phyloP scores from a whole-genome alignment of 2,797 vertebrate genomes.

The Pachyuromys duprasi region DNA sequence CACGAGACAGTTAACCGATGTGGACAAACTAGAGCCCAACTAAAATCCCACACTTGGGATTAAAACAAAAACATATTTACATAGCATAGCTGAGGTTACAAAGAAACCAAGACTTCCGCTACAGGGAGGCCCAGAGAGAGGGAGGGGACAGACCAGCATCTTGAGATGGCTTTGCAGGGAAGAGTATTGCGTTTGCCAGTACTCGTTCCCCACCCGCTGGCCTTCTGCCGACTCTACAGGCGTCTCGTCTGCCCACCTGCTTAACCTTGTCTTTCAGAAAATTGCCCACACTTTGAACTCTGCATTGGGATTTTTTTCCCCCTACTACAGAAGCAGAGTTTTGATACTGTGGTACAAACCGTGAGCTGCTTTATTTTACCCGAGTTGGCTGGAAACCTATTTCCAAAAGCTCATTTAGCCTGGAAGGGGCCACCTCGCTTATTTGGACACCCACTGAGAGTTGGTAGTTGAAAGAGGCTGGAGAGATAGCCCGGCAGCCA shows the following conservation, averaged over 20 bases:
- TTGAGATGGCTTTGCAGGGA: not conserved
- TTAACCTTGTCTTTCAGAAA: constrained; percentile 44
- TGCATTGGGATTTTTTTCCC: not conserved
- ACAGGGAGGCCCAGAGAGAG: not conserved
- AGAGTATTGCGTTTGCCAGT: not conserved
- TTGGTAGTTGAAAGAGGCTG: not conserved
- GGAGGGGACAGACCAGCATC: not conserved
- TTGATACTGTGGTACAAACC: not conserved
- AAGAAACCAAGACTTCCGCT: too few species aligned
- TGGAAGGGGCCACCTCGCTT: not conserved
- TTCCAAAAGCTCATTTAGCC: not conserved
- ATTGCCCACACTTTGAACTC: constrained; percentile 33
- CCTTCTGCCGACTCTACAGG: not conserved
- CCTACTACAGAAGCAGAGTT: not conserved
- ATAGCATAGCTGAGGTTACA: too few species aligned
- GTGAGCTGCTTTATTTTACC: constrained; percentile 42
- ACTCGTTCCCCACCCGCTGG: not conserved
- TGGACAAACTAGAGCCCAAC: too few species aligned
- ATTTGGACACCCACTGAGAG: not conserved
- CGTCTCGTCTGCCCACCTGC: not conserved
- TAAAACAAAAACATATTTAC: too few species aligned
- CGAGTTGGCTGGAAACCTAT: not conserved
- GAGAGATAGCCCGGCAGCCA: not conserved
- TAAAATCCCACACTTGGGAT: too few species aligned
- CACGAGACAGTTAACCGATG: too few species aligned